Base-by-base conservation (phyloP, 2,888 invertebrate genomes). In the Leptopilina syphax region DNA sequence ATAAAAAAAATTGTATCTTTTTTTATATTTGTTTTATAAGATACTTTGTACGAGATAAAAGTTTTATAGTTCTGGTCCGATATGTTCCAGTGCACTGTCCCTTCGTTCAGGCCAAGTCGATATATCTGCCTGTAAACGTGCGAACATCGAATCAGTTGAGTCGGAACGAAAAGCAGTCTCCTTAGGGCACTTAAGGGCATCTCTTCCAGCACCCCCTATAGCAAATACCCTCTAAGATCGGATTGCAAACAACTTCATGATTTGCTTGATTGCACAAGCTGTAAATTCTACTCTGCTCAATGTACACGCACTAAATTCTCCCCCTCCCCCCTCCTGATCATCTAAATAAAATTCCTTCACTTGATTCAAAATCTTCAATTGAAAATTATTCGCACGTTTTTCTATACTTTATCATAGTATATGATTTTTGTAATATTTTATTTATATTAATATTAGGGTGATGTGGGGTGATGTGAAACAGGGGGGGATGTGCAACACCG, bases 151-250 rank as follows among this genome's bases (percentile, higher is more conserved):
- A 88, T 87, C 88, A 86, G 86, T 87, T 84, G 88, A 88, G 86
- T 84, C 83, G 86, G 85, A 85, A 87, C 86, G 88, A 86, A 88
- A 88, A 86, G 88, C 88, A 88, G 90, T 90, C 89, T 90, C 89
- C 90, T 89, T 90, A 90, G 87, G 88, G 90, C 87, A 90, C 90
- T 90, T 87, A 87, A 89, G 90, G 89, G 90, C 88, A 85, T 88
- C 87, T 73, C 88, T 87, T 84, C 81, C 84, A 87, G 79, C 79
- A 79, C 84, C 85, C 85, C 80, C 81, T 44, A 44, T 80, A 83
- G 81, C 80, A 83, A 82, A 63, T 81, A 80, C 77, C 82, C 82
- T 81, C 82, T 82, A 83, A 84, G 78, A 80, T 84, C 79, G 83
- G 84, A 87, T 86, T 85, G 86, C 89, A 87, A 89, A 89, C 88